Evolutionary conservation across 2,113 vertebrate genomes (phyloP), one percentile per base, ranked within the genome.

Genomic region (Nipponia nippon): DNA sequence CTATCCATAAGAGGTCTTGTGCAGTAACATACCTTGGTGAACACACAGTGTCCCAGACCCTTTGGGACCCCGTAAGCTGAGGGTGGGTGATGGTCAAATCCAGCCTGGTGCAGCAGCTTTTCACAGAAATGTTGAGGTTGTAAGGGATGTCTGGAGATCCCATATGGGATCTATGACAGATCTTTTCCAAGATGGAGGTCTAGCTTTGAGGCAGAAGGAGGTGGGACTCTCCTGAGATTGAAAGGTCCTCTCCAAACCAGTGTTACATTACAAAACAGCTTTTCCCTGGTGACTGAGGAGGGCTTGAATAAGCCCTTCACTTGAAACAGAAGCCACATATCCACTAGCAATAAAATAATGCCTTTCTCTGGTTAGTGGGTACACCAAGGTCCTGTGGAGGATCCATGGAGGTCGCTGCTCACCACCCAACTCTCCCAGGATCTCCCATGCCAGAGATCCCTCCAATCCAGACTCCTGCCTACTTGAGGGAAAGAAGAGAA

Each of bases 351-450:
- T 18, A 29, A 56, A 61, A 63, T 5, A 58, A 2, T 49, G 42
- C 32, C 49, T 63, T 62, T 70, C 22, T 65, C 36, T 73, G 52
- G 17, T 38, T 30, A 44, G 27, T 9, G 23, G 8, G 5, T 4
- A 38, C 23, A 58, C 6, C 7, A 0, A 2, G 3, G 14, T 55
- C 47, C 47, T 2, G 1, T 2, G 34, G 32, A 81, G n/a, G 20
- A 85, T 40, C 61, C 44, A 7, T 6, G 7, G 44, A 75, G 2
- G 12, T 76, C 9, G 29, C 56, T 44, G 26, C 36, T 84, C 23
- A 81, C 9, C 27, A 65, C 14, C 13, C 38, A 55, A 0, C 3
- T 83, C 14, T 56, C 30, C 29, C 66, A 61, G 62, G 16, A 52
- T 56, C 8, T 53, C 47, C 40, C 25, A n/a, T 7, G 9, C 7